Evolutionary conservation across 2,888 invertebrate species (phyloP).

Genomic region (Druceiella hillmani): DNA sequence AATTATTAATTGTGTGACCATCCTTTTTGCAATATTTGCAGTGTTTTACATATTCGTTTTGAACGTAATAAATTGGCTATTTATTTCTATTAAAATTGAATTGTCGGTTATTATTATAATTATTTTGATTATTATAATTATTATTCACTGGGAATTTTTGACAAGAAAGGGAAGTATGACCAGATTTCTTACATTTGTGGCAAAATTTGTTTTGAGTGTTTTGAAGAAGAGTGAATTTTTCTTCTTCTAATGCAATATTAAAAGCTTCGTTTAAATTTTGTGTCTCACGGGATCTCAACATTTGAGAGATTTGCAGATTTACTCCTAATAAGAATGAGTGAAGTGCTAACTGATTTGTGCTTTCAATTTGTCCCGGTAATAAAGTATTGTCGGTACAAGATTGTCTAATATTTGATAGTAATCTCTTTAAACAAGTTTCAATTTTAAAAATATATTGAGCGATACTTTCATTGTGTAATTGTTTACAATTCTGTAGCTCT

Average conservation of each 20-base stretch:
- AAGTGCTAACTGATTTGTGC: slow-evolving; percentile 2
- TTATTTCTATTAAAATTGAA: background rate
- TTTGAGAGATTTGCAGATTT: slow-evolving; percentile 4
- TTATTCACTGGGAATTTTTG: background rate
- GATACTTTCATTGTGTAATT: background rate
- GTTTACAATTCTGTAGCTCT: slow-evolving; percentile 7
- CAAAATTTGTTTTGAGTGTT: slow-evolving; percentile 1
- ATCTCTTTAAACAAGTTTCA: slow-evolving; percentile 4
- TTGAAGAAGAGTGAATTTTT: slow-evolving; percentile 3
- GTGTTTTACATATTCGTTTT: background rate
- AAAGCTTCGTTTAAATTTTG: slow-evolving; percentile 4
- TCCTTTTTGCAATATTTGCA: slow-evolving; percentile 5
- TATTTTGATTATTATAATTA: background rate
- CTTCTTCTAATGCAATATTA: slow-evolving; percentile 7
- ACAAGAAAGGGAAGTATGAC: slow-evolving; percentile 3
- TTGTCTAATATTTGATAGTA: slow-evolving; percentile 1
- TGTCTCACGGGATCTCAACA: slow-evolving; percentile 4
- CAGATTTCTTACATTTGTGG: slow-evolving; percentile 2
- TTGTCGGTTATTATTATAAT: background rate
- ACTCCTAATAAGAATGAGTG: slow-evolving; percentile 4
- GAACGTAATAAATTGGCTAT: background rate
- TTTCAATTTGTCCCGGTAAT: slow-evolving; percentile 7
- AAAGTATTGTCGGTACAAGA: background rate
- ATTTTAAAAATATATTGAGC: slow-evolving; percentile 1
- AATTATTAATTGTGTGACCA: slow-evolving; percentile 2